Evolutionary conservation across 2,888 invertebrate genomes (phyloP).

Genomic region (Ctenicera cuprea): DNA sequence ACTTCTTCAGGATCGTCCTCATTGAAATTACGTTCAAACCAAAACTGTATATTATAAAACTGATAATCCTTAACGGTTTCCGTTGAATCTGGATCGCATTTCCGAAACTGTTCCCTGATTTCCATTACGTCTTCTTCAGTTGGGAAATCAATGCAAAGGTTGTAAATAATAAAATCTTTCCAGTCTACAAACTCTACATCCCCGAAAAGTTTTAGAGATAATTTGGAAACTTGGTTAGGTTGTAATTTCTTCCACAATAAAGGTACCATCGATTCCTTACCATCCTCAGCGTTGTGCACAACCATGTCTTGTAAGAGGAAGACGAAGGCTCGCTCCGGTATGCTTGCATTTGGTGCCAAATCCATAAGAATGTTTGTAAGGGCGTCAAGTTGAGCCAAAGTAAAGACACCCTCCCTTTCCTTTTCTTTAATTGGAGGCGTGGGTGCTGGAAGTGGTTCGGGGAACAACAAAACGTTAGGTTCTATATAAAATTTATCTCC

Average conservation of each 20-base stretch:
- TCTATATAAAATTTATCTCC: slow-evolving; percentile 70
- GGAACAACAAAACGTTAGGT: slow-evolving; percentile 65
- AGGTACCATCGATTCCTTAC: slow-evolving; percentile 63
- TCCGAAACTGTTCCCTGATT: slow-evolving; percentile 73
- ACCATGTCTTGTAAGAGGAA: slow-evolving; percentile 72
- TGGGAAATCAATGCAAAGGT: slow-evolving; percentile 76
- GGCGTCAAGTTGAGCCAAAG: slow-evolving; percentile 63
- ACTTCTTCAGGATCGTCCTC: slow-evolving; percentile 36
- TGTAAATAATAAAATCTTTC: slow-evolving; percentile 80
- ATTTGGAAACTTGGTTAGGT: slow-evolving; percentile 36
- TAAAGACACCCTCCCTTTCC: slow-evolving; percentile 62
- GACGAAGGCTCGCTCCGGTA: slow-evolving; percentile 69
- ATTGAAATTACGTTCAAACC: slow-evolving; percentile 70
- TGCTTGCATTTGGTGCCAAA: slow-evolving; percentile 69
- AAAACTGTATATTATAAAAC: slow-evolving; percentile 67
- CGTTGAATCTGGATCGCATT: slow-evolving; percentile 70
- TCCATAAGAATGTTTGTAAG: slow-evolving; percentile 67
- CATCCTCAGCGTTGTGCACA: slow-evolving; percentile 66
- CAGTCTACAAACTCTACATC: slow-evolving; percentile 77
- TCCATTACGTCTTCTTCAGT: slow-evolving; percentile 74
- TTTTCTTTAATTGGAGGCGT: slow-evolving; percentile 55
- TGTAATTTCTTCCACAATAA: slow-evolving; percentile 68
- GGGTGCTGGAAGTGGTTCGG: slow-evolving; percentile 60
- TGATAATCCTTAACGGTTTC: slow-evolving; percentile 69
- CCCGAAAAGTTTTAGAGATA: slow-evolving; percentile 73